Base-by-base conservation (phyloP, 2,113 vertebrate species). In the Recurvirostra avosetta region DNA sequence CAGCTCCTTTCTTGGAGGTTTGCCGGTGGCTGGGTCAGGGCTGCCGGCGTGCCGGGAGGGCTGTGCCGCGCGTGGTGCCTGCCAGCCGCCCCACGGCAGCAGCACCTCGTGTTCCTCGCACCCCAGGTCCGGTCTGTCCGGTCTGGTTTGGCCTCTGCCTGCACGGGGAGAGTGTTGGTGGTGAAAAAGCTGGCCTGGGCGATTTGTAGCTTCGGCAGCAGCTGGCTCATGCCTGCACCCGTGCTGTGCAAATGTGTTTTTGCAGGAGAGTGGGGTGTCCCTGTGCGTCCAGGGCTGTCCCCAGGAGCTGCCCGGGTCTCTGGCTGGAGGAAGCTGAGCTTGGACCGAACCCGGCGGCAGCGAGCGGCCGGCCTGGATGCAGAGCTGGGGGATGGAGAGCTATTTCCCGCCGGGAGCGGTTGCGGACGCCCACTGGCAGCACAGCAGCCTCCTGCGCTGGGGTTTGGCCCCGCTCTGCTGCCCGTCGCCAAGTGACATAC, bases 11-110 rank as follows among this genome's bases (percentile, higher is more conserved):
- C 52, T 45, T 50, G 30, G 70, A 45, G 49, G 32, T 70, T 76
- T 68, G 40, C 38, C 0, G 0, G 7, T 0, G 0, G 53, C 26
- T 81, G 40, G 26, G 15, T 56, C 2, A 0, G 49, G 21, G 47
- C 25, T 41, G 26, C 17, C 0, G 0, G 22, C 9, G 75, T 65
- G 36, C 71, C 6, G 4, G 53, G 62, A 70, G 27, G 45, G 50
- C 38, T 59, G 70, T 23, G 66, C 36, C 3, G 0, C 4, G 32
- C 36, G 49, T 0, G 4, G 38, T 75, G 71, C 52, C 66, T 2
- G 4, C n/a, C 49, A 47, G 23, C 63, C 2, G 10, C 27, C n/a
- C 45, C 12, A 0, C 1, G 8, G 36, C 66, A 26, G 32, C 2
- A 1, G 19, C 8, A 15, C n/a, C 17, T 49, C 25, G 6, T 84